These are phyloP conservation scores for Odontophorus gujanensis DNA, from an alignment of 2,113 vertebrate species.

Conservation along the genomic window DNA sequence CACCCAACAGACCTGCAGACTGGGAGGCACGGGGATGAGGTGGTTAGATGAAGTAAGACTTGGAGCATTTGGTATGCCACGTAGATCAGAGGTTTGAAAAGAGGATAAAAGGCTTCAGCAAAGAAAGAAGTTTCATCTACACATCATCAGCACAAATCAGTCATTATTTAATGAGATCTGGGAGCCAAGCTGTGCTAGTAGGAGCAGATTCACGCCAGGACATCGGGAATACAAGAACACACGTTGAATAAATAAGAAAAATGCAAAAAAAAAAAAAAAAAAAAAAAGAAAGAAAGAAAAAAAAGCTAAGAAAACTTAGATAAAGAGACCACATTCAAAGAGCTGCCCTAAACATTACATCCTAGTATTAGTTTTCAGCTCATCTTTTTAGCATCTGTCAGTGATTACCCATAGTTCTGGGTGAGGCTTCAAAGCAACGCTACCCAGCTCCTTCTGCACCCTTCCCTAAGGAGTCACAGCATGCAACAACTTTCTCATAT, in stretches of 20 bases:
- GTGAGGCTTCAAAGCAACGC: neutral
- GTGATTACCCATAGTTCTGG: neutral
- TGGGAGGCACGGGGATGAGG: neutral
- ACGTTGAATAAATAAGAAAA: neutral
- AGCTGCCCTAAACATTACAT: neutral
- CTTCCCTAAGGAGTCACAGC: neutral
- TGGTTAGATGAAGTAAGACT: fast-evolving
- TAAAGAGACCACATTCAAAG: neutral
- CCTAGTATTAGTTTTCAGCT: neutral
- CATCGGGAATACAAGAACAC: fast-evolving
- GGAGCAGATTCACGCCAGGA: neutral
- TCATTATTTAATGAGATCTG: neutral
- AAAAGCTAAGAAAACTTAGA: neutral
- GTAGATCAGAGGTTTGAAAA: neutral
- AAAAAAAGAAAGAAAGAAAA: neutral
- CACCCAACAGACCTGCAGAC: neutral
- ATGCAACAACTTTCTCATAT: neutral
- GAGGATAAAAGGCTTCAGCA: neutral
- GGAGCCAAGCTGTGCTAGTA: neutral
- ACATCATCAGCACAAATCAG: neutral
- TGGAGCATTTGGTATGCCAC: neutral
- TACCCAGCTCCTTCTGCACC: neutral
- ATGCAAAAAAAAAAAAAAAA: neutral
- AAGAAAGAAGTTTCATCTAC: neutral
- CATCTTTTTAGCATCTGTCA: neutral